Percentiles rank a stretch among this genome's conserved stretches.
Evolutionary conservation across 2,797 vertebrate genomes (phyloP).

Genomic region (Cynopterus sphinx): DNA sequence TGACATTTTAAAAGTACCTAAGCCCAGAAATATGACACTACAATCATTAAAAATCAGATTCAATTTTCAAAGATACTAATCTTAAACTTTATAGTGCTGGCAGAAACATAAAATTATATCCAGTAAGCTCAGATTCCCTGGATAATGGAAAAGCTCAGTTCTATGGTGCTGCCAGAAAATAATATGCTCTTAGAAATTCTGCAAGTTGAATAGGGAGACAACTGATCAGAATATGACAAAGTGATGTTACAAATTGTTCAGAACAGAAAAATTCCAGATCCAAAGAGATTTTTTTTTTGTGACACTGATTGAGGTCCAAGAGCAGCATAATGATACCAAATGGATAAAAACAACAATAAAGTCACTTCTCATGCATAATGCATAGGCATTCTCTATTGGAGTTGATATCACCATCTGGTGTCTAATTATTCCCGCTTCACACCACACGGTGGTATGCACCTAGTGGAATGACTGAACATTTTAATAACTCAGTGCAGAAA

Average conservation of each 20-base stretch:
- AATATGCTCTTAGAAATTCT: constrained; percentile 83
- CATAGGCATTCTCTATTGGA: constrained; percentile 82
- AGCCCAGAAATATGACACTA: constrained; percentile 84
- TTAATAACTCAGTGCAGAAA: constrained; percentile 80
- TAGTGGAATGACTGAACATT: constrained; percentile 83
- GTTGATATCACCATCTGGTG: constrained; percentile 87
- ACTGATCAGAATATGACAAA: constrained; percentile 82
- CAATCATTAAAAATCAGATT: constrained; percentile 88
- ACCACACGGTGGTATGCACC: constrained; percentile 85
- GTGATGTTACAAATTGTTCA: constrained; percentile 82
- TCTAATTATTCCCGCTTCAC: constrained; percentile 87
- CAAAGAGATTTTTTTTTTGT: constrained; percentile 69
- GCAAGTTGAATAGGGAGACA: constrained; percentile 79
- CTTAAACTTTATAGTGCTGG: constrained; percentile 83
- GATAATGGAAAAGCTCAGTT: constrained; percentile 80
- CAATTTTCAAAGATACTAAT: constrained; percentile 87
- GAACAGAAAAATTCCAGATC: constrained; percentile 79
- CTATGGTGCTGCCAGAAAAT: constrained; percentile 79
- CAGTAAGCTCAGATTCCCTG: constrained; percentile 71
- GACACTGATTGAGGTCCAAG: constrained; percentile 84
- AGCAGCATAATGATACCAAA: constrained; percentile 85
- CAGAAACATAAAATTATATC: constrained; percentile 86
- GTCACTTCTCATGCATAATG: constrained; percentile 85
- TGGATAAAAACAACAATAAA: constrained; percentile 85
- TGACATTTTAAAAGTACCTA: constrained; percentile 86